Conservation (phyloP, 2,113 vertebrate genomes). For the Rhinopomastus cyanomelas region DNA sequence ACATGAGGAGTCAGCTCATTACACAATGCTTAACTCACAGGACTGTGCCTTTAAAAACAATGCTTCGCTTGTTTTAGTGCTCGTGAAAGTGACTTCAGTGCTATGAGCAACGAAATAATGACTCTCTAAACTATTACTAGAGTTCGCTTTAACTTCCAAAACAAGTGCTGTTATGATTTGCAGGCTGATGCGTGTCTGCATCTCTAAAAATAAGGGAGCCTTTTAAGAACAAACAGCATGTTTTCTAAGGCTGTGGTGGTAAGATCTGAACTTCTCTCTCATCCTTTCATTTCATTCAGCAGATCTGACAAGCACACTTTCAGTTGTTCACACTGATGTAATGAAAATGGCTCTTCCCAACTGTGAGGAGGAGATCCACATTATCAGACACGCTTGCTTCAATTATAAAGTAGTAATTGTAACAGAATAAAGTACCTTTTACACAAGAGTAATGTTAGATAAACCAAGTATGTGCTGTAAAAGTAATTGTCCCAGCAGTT, state of each 20-base stretch:
- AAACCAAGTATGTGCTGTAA: background rate
- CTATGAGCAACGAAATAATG: background rate
- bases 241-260: background rate
- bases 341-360: background rate
- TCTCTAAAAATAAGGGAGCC: background rate
- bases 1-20: background rate
- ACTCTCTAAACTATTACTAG: background rate
- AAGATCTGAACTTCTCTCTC: background rate
- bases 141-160: background rate
- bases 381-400: background rate
- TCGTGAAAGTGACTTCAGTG: background rate
- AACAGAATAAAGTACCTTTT: background rate
- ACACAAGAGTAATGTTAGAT: background rate
- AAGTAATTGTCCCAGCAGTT: background rate
- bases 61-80: slow-evolving; percentile 26
- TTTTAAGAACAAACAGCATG: background rate
- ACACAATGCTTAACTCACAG: slow-evolving; percentile 12
- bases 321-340: background rate
- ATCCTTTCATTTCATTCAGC: background rate
- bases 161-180: background rate
- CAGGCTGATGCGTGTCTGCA: background rate
- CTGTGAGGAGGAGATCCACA: background rate
- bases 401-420: background rate
- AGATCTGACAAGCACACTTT: background rate
- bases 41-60: slow-evolving; percentile 21